Conservation (phyloP, 2,888 invertebrate genomes). For the Thymelicus lineola region DNA sequence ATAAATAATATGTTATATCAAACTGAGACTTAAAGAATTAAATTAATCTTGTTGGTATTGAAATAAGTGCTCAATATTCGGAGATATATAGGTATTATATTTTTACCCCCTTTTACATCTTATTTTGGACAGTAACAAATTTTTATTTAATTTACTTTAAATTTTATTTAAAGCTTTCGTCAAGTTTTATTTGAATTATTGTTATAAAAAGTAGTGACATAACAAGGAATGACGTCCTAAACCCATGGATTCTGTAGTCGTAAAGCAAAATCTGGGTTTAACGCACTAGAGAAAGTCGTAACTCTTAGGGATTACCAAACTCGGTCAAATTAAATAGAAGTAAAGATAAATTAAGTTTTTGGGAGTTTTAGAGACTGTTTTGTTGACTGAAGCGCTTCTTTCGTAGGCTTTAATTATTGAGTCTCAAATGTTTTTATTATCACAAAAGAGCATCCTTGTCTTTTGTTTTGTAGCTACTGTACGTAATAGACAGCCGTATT, state of each 20-base stretch:
- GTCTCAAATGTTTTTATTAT: no score
- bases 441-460: no score
- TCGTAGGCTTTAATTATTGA: no score
- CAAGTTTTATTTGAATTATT: neutral
- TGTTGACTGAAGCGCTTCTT: no score
- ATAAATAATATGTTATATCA: no score
- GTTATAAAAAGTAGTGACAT: constrained; percentile 19
- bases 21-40: no score
- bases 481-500: no score
- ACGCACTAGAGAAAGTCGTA: constrained; percentile 22
- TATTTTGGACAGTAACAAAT: neutral
- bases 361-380: neutral
- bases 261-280: constrained; percentile 32
- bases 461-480: no score
- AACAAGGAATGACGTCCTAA: constrained; percentile 23
- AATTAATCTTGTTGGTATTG: no score
- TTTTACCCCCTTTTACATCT: no score
- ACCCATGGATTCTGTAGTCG: constrained; percentile 24
- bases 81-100: no score
- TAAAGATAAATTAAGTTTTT: constrained; percentile 26
- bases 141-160: neutral
- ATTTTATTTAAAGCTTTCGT: neutral
- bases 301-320: constrained; percentile 24
- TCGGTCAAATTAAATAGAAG: constrained; percentile 16
- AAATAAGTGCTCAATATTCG: no score